Percentiles rank a stretch among this genome's conserved stretches.
Conservation (phyloP, 2,797 vertebrate genomes). For the Oreortyx pictus region DNA sequence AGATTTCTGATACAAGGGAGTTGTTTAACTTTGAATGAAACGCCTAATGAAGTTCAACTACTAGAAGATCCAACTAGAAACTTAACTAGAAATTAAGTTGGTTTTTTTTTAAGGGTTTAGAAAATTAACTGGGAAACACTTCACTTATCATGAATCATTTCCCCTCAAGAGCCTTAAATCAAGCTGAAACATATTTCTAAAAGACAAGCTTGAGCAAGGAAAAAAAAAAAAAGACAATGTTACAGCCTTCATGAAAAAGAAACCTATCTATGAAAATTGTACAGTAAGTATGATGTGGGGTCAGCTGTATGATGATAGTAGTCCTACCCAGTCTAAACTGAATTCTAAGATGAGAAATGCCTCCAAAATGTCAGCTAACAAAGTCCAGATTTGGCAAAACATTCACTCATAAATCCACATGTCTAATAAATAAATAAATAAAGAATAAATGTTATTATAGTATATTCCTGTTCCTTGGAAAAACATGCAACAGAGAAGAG, state of each 20-base stretch:
- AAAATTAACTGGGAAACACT: conserved; percentile 2
- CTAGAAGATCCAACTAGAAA: conserved; percentile 1
- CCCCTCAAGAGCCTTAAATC: neutral
- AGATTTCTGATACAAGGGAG: neutral
- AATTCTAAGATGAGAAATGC: neutral
- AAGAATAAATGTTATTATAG: neutral
- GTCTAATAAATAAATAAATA: no score
- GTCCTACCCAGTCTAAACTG: neutral
- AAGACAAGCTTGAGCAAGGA: neutral
- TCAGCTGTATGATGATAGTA: neutral
- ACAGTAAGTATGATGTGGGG: neutral
- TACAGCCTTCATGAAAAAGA: neutral
- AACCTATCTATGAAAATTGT: neutral
- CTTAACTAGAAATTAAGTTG: neutral
- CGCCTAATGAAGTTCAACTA: neutral
- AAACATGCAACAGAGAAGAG: neutral
- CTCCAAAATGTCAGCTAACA: neutral
- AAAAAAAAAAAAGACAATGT: neutral
- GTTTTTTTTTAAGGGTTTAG: neutral
- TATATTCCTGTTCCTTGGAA: neutral
- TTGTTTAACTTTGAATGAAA: conserved; percentile 15
- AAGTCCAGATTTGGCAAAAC: neutral
- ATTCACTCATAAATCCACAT: neutral
- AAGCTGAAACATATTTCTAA: neutral
- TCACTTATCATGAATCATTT: neutral